Percentiles rank a stretch among this genome's conserved stretches.
These are phyloP conservation scores for Tachina grossa DNA, from an alignment of 2,888 invertebrate species.

Conservation along the genomic window DNA sequence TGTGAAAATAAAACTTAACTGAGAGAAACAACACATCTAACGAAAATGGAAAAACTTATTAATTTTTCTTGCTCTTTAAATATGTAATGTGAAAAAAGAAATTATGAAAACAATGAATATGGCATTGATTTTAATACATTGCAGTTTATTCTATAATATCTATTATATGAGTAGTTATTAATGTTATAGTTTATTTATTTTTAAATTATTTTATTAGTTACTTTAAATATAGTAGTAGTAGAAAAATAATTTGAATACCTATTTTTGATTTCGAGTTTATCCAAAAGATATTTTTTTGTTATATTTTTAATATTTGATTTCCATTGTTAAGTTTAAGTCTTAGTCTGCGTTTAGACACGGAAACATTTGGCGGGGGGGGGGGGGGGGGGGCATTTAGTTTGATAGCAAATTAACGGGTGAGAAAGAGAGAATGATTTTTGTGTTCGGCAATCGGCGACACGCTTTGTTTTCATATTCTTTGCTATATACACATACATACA, in stretches of 20 bases:
- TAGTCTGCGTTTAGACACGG: too few relatives aligned
- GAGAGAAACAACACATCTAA: slow-evolving; percentile 43
- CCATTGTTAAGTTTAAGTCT: slow-evolving; percentile 26
- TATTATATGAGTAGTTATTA: slow-evolving; percentile 25
- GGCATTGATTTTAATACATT: slow-evolving; percentile 62
- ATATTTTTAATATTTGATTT: slow-evolving; percentile 47
- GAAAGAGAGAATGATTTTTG: too few relatives aligned
- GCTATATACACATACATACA: too few relatives aligned
- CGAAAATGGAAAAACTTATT: slow-evolving; percentile 32
- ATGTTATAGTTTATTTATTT: slow-evolving; percentile 40
- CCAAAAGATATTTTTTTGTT: slow-evolving; percentile 47
- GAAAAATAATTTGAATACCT: slow-evolving; percentile 63
- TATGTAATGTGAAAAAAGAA: slow-evolving; percentile 36
- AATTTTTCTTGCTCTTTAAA: slow-evolving; percentile 7
- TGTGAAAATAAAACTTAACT: slow-evolving; percentile 46
- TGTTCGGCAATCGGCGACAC: too few relatives aligned
- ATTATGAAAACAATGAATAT: slow-evolving; percentile 51
- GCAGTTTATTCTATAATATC: slow-evolving; percentile 40
- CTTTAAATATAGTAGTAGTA: slow-evolving; percentile 56
- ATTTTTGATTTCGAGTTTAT: slow-evolving; percentile 62
- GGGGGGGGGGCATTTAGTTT: too few relatives aligned
- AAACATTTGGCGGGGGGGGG: too few relatives aligned
- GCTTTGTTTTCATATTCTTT: too few relatives aligned
- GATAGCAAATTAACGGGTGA: too few relatives aligned
- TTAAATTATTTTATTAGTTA: slow-evolving; percentile 32